Conservation (phyloP, 2,113 vertebrate genomes). For the Notiomystis cincta region DNA sequence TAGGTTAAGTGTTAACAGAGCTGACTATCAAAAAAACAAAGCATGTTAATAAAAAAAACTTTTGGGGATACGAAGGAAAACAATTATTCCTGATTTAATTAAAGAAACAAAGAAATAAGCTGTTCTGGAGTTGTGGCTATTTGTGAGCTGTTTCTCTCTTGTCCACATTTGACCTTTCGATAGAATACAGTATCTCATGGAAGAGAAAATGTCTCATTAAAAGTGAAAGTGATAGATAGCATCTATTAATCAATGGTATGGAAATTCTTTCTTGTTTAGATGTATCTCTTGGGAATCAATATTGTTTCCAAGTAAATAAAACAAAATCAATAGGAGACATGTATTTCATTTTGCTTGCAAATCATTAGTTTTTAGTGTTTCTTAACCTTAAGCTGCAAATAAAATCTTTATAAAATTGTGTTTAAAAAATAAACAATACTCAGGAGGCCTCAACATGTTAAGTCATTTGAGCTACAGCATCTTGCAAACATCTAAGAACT, state of each 20-base stretch:
- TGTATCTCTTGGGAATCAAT: constrained; percentile 73
- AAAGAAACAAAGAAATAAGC: background rate
- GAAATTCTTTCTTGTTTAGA: constrained; percentile 65
- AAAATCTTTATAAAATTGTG: constrained; percentile 14
- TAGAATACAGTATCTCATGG: constrained; percentile 4
- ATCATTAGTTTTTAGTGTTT: constrained; percentile 68
- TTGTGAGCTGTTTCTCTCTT: background rate
- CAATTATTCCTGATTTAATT: background rate
- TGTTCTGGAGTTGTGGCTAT: background rate
- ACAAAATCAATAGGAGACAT: constrained; percentile 71
- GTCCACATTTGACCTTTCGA: constrained; percentile 40
- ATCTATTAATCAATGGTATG: constrained; percentile 69
- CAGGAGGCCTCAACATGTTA: background rate
- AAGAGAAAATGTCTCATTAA: constrained; percentile 69
- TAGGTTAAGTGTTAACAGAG: background rate
- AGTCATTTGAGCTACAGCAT: background rate
- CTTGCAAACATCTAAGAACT: background rate
- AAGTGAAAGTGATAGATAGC: constrained; percentile 66
- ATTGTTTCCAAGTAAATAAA: constrained; percentile 77
- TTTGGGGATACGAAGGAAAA: background rate
- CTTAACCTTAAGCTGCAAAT: constrained; percentile 49
- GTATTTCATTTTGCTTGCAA: constrained; percentile 69
- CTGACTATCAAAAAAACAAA: background rate
- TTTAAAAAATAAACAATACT: constrained; percentile 46
- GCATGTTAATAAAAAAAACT: background rate